Percentiles rank a stretch among this genome's conserved stretches.
phyloP scores from a whole-genome alignment of 2,797 vertebrate genomes.

The Momotus momota region DNA sequence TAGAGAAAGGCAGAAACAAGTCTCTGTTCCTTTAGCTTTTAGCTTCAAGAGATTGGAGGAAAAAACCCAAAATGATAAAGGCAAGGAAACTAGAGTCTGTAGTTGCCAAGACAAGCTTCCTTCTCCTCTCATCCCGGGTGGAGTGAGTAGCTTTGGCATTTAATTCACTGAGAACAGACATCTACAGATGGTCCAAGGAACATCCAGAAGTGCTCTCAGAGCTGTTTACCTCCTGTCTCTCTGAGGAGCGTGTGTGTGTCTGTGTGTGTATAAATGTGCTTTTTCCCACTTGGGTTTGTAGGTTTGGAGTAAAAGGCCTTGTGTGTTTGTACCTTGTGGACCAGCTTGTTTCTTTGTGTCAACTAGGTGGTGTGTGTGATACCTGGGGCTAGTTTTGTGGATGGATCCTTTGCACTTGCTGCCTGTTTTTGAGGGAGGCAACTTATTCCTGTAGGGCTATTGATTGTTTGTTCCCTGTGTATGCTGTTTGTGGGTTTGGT shows the following conservation, averaged over 20 bases:
- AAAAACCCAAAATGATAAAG: background rate
- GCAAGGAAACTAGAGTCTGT: background rate
- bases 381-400: background rate
- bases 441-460: background rate
- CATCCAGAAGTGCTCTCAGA: background rate
- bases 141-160: background rate
- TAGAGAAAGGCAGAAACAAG: constrained; percentile 8
- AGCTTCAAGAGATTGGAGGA: constrained; percentile 1
- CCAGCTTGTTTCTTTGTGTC: background rate
- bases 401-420: background rate
- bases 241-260: background rate
- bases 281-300: background rate
- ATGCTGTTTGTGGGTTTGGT: background rate
- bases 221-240: background rate
- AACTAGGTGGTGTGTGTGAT: background rate
- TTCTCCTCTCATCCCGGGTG: background rate
- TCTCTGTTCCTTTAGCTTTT: background rate
- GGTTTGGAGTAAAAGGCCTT: background rate
- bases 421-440: background rate
- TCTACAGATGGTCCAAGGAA: background rate
- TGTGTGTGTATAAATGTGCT: background rate
- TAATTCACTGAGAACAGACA: background rate
- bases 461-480: background rate
- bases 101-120: background rate
- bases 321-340: background rate